Percentiles rank a stretch among this genome's conserved stretches.
These are phyloP conservation scores for Cyphomyrus plagiostoma DNA, from an alignment of 2,113 vertebrate species.

Conservation along the genomic window DNA sequence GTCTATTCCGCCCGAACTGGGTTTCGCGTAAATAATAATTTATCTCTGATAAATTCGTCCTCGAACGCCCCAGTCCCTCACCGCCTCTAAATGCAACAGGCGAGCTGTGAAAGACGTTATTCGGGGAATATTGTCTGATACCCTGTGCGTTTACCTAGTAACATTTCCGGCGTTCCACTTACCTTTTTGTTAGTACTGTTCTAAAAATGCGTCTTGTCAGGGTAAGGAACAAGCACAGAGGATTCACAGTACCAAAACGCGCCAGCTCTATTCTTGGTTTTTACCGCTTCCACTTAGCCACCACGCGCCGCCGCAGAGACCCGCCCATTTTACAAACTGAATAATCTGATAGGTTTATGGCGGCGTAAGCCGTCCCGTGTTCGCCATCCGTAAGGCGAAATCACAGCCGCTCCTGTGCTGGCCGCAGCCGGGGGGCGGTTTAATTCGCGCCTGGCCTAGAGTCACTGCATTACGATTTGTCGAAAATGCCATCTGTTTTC, in stretches of 20 bases:
- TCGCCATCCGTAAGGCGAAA: constrained; percentile 36
- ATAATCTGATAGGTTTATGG: constrained; percentile 39
- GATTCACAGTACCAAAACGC: neutral
- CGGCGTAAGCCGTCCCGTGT: constrained; percentile 21
- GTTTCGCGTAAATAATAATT: neutral
- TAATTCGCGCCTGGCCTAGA: neutral
- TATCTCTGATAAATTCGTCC: neutral
- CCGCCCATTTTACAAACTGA: constrained; percentile 33
- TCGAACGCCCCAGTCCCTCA: neutral
- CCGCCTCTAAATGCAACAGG: neutral
- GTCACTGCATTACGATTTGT: neutral
- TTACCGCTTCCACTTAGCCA: constrained; percentile 52
- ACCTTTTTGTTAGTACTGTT: neutral
- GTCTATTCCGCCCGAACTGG: neutral
- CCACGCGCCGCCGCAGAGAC: constrained; percentile 46
- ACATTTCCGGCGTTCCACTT: neutral
- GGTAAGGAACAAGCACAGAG: neutral
- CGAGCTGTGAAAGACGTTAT: neutral
- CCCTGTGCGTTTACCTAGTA: neutral
- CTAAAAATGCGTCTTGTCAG: neutral
- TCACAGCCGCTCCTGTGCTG: constrained; percentile 42
- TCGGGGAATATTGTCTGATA: neutral
- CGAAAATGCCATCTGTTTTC: neutral
- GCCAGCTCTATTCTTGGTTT: constrained; percentile 35
- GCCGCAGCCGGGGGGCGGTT: constrained; percentile 8